These are phyloP conservation scores for Trinorchestia longiramus DNA, from an alignment of 1,140 invertebrate genomes.

Conservation along the genomic window DNA sequence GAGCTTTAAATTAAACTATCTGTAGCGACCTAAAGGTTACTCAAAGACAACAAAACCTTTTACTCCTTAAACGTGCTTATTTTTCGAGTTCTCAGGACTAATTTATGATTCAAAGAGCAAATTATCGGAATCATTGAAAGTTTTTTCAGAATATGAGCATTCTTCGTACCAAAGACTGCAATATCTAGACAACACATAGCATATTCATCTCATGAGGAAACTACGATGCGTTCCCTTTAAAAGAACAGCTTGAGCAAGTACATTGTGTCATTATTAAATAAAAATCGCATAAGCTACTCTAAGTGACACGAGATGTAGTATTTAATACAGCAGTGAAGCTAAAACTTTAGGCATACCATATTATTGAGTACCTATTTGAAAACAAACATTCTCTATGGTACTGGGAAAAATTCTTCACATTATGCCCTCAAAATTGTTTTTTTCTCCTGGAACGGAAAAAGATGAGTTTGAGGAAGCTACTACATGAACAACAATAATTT, in stretches of 20 bases:
- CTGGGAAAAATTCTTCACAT: neutral
- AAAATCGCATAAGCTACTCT: neutral
- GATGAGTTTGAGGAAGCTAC: neutral
- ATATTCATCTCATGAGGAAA: neutral
- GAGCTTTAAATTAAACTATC: neutral
- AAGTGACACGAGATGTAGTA: neutral
- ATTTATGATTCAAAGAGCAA: neutral
- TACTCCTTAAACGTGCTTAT: neutral
- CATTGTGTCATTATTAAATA: neutral
- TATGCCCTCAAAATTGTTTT: neutral
- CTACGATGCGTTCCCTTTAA: neutral
- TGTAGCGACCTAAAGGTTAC: conserved; percentile 10
- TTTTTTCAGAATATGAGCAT: neutral
- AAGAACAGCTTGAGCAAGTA: neutral
- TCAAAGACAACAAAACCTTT: conserved; percentile 9
- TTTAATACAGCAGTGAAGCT: neutral
- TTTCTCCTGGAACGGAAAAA: neutral
- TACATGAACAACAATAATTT: neutral
- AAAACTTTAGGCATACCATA: neutral
- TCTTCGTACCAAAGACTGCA: neutral
- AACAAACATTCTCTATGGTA: neutral
- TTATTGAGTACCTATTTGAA: neutral
- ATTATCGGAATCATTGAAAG: neutral
- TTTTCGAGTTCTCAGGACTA: neutral
- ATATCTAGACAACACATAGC: neutral